Evolutionary conservation across 2,888 invertebrate genomes (phyloP).

Genomic region (Gortyna flavago): DNA sequence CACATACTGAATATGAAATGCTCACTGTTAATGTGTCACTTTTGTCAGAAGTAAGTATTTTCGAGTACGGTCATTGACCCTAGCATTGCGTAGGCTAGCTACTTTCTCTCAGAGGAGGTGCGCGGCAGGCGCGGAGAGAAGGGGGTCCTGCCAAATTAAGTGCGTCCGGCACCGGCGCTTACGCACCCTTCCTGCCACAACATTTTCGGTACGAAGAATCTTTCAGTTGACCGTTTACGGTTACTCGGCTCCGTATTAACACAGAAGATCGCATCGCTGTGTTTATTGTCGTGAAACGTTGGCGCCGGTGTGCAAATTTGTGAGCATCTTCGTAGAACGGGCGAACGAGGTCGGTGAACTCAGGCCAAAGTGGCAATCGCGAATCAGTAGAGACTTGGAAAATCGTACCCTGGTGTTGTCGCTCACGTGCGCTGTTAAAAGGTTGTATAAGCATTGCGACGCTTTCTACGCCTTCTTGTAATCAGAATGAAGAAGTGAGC

Average conservation of each 20-base stretch:
- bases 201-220: slow-evolving; percentile 57
- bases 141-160: slow-evolving; percentile 89
- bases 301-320: slow-evolving; percentile 71
- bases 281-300: slow-evolving; percentile 67
- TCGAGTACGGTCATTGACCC: slow-evolving; percentile 89
- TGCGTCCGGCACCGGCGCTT: slow-evolving; percentile 77
- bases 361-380: slow-evolving; percentile 75
- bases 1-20: slow-evolving; percentile 88
- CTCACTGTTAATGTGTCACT: slow-evolving; percentile 88
- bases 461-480: slow-evolving; percentile 85
- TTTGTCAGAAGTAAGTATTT: slow-evolving; percentile 89
- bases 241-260: slow-evolving; percentile 54
- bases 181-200: slow-evolving; percentile 69
- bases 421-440: slow-evolving; percentile 78
- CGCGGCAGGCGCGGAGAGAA: slow-evolving; percentile 78
- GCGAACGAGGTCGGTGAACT: slow-evolving; percentile 81
- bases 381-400: slow-evolving; percentile 77
- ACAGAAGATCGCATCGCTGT: slow-evolving; percentile 51
- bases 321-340: slow-evolving; percentile 75
- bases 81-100: slow-evolving; percentile 90
- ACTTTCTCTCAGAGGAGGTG: slow-evolving; percentile 87
- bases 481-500: slow-evolving; percentile 86
- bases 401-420: slow-evolving; percentile 73
- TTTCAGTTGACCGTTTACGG: slow-evolving; percentile 59
- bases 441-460: slow-evolving; percentile 85